These are phyloP conservation scores for Euwallacea fornicatus DNA, from an alignment of 1,140 invertebrate genomes.

Conservation along the genomic window DNA sequence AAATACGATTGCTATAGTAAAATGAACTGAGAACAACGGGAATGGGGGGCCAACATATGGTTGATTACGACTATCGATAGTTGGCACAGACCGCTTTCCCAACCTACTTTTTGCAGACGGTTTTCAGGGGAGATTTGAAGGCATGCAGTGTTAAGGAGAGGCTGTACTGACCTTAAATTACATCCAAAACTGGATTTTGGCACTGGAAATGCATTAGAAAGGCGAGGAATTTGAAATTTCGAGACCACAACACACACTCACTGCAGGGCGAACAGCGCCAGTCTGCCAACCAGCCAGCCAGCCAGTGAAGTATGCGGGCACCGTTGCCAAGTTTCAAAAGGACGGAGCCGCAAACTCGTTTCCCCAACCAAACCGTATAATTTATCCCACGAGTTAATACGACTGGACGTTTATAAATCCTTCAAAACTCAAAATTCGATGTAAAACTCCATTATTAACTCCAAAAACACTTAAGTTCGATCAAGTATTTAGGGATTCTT, in stretches of 20 bases:
- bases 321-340: conserved; percentile 26
- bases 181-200: conserved; percentile 14
- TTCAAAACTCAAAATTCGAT: no score
- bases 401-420: no score
- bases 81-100: not conserved
- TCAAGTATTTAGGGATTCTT: no score
- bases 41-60: conserved; percentile 36
- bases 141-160: not conserved
- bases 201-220: conserved; percentile 14
- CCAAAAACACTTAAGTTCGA: no score
- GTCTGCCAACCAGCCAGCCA: conserved; percentile 24
- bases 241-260: conserved; percentile 10
- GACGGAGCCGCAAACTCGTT: conserved; percentile 26
- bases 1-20: not conserved
- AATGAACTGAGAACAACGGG: not conserved
- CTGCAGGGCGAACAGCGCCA: conserved; percentile 23
- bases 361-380: not conserved
- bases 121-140: not conserved
- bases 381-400: no score
- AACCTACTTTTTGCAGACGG: conserved; percentile 5
- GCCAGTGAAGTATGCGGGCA: conserved; percentile 30
- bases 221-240: conserved; percentile 23
- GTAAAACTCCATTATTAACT: no score
- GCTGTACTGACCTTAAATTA: conserved; percentile 26
- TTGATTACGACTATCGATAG: conserved; percentile 23